phyloP scores from a whole-genome alignment of 2,113 vertebrate genomes.

The Choloepus hoffmanni region DNA sequence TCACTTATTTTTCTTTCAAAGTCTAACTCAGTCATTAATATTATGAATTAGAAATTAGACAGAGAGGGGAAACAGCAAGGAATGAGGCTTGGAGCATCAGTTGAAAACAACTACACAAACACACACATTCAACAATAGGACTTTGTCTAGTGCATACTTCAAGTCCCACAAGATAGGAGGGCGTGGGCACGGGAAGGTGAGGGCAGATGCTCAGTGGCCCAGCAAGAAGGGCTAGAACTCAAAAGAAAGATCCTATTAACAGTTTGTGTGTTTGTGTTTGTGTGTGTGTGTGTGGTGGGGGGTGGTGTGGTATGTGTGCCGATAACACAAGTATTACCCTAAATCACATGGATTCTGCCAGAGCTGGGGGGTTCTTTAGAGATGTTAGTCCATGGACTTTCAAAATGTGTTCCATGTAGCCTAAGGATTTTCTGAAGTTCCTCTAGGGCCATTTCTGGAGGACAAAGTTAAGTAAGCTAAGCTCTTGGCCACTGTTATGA shows the following conservation, averaged over 20 bases:
- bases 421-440: neutral
- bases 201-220: neutral
- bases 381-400: neutral
- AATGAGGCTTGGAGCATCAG: neutral
- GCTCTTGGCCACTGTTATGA: too few species aligned
- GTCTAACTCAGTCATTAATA: neutral
- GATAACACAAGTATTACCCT: neutral
- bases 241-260: neutral
- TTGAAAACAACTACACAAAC: neutral
- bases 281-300: neutral
- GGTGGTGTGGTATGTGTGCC: too few species aligned
- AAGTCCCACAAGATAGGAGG: neutral
- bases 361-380: neutral
- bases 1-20: slow-evolving; percentile 2
- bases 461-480: neutral
- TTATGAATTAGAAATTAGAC: neutral
- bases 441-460: neutral
- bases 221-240: neutral
- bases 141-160: neutral
- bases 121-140: too few species aligned
- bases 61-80: neutral
- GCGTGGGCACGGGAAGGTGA: too few species aligned
- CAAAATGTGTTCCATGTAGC: neutral
- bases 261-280: neutral
- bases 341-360: neutral